A percentile compares a stretch with the other conserved stretches of the same genome.
Conservation (phyloP, 2,888 invertebrate species). For the Dasysyrphus tricinctus region DNA sequence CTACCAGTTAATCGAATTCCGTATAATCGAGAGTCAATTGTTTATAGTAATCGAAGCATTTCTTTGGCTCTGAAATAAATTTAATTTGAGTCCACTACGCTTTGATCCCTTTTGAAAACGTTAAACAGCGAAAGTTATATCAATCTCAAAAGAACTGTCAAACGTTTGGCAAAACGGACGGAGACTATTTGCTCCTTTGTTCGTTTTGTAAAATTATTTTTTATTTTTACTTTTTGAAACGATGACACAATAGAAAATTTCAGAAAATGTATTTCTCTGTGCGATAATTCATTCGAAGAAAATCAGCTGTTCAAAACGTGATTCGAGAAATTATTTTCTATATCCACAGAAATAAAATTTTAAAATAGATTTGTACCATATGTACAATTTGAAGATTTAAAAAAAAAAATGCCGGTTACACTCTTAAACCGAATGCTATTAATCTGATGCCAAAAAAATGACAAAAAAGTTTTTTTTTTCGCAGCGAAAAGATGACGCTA, state of each 20-base stretch:
- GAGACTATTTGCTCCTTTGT: too few relatives aligned
- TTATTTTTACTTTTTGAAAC: neutral
- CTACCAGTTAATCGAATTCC: too few relatives aligned
- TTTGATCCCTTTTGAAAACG: too few relatives aligned
- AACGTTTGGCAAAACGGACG: too few relatives aligned
- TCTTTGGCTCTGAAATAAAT: too few relatives aligned
- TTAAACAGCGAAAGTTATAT: too few relatives aligned
- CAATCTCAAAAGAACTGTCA: too few relatives aligned
- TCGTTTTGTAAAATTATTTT: too few relatives aligned
- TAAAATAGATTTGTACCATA: conserved; percentile 19
- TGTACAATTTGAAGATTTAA: neutral
- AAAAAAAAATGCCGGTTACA: conserved; percentile 20
- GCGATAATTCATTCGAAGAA: neutral
- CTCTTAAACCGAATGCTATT: conserved; percentile 4
- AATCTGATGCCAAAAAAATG: conserved; percentile 34
- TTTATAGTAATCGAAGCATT: too few relatives aligned
- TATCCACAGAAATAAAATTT: conserved; percentile 23
- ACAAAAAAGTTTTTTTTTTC: conserved; percentile 15
- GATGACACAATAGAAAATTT: neutral
- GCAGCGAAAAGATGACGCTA: conserved; percentile 39
- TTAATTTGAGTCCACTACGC: too few relatives aligned
- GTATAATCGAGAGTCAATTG: too few relatives aligned
- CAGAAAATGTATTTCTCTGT: neutral
- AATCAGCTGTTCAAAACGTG: conserved; percentile 67
- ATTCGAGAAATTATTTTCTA: conserved; percentile 32